Base-by-base conservation (phyloP, 2,888 invertebrate genomes). In the Eretmocerus hayati region DNA sequence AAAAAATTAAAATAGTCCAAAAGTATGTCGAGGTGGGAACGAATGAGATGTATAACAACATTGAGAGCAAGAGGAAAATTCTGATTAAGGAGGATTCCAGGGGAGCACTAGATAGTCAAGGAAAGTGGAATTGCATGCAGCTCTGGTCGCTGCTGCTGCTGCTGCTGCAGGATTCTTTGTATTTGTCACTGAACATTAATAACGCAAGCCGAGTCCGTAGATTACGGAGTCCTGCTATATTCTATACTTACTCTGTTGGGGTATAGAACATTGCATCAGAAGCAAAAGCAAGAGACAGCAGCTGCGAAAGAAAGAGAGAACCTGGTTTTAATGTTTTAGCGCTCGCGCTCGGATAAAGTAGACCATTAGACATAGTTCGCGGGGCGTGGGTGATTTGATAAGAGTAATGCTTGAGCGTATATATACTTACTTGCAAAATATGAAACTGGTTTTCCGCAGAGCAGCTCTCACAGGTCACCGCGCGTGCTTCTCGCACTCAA, bases 301-400 rank as follows among this genome's bases (percentile, higher is more conserved):
- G n/a, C n/a, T n/a, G 15, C 33, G 50, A 42, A 46, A 50, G 46
- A 50, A 42, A 43, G 47, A 43, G 33, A 40, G 38, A 39, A 22
- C 16, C 41, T 13, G 40, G 32, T 40, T n/a, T 47, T 51, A 44
- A 51, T 41, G 51, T 41, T 47, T 44, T 37, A 48, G 41, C n/a
- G n/a, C n/a, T n/a, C n/a, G n/a, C n/a, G n/a, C 19, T 19, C 1
- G 51, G 47, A 48, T 52, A 52, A 48, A 52, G 42, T 38, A 46
- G 45, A 48, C 47, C 38, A 48, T 52, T 47, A 48, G 44, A 48
- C 42, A 13, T 13, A 38, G 45, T 48, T 43, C 42, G 30, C n/a
- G n/a, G 38, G 47, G 46, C 42, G 47, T 52, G 51, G 48, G 51
- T 48, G 51, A 52, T 48, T 52, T 38, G 47, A 52, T 52, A 48